Evolutionary conservation across 2,113 vertebrate species (phyloP).

Genomic region (Gallinago undulata): DNA sequence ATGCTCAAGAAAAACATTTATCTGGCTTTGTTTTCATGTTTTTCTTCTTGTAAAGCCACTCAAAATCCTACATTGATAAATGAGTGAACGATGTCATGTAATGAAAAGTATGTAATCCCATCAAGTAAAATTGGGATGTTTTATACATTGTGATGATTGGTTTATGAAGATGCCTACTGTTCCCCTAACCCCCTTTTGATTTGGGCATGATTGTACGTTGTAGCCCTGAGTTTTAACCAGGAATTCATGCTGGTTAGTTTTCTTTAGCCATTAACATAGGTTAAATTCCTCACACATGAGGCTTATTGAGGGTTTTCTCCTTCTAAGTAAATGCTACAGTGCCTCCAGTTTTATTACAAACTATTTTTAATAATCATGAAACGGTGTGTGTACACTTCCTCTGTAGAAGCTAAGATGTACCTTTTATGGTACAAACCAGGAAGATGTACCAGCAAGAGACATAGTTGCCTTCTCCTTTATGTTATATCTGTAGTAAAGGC

Average conservation of each 20-base stretch:
- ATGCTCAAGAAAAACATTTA: neutral
- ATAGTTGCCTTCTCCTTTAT: neutral
- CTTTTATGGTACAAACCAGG: neutral
- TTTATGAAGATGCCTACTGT: neutral
- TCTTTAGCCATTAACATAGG: neutral
- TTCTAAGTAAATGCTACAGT: neutral
- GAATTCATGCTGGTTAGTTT: neutral
- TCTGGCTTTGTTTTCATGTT: neutral
- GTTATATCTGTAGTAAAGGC: neutral
- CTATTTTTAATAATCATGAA: neutral
- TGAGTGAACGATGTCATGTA: neutral
- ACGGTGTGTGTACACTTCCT: neutral
- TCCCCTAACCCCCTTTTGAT: neutral
- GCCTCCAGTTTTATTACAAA: neutral
- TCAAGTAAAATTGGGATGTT: neutral
- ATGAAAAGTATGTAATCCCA: neutral
- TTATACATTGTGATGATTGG: neutral
- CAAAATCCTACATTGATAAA: neutral
- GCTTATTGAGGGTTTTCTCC: neutral
- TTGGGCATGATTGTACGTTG: neutral
- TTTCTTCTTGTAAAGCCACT: neutral
- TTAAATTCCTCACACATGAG: neutral
- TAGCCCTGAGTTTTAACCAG: neutral
- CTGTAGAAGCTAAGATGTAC: neutral
- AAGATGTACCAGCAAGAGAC: neutral